Evolutionary conservation across 1,140 invertebrate genomes (phyloP).

Genomic region (Lasioglossum baleicum): DNA sequence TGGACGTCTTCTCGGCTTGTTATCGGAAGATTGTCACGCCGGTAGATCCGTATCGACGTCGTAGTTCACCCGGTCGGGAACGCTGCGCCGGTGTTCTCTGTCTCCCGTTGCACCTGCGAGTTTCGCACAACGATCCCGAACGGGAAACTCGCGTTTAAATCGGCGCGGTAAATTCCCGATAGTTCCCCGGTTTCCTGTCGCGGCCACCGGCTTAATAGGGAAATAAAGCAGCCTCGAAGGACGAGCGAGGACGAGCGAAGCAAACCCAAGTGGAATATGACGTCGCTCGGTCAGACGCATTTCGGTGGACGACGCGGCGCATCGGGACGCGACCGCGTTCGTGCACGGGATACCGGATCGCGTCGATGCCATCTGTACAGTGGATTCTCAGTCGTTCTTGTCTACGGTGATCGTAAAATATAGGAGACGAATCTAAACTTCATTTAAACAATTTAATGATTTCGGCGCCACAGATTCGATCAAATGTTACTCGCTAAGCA

Average conservation of each 20-base stretch:
- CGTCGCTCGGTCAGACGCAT: constrained; percentile 26
- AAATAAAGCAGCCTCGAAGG: constrained; percentile 23
- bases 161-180: constrained; percentile 30
- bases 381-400: not conserved
- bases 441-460: no score
- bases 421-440: no score
- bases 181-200: not conserved
- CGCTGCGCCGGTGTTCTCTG: not conserved
- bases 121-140: not conserved
- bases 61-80: constrained; percentile 11
- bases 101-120: constrained; percentile 30
- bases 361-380: not conserved
- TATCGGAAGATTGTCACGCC: constrained; percentile 54
- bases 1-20: constrained; percentile 30
- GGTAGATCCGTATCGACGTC: constrained; percentile 54
- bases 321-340: not conserved
- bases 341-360: not conserved
- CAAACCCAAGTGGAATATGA: constrained; percentile 24
- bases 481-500: no score
- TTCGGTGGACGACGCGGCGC: not conserved
- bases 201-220: constrained; percentile 9
- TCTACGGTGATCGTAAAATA: no score
- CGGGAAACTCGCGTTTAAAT: constrained; percentile 26
- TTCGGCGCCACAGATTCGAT: no score
- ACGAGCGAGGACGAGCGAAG: not conserved